Evolutionary conservation across 2,797 vertebrate species (phyloP).

Genomic region (Tauraco hartlaubi): DNA sequence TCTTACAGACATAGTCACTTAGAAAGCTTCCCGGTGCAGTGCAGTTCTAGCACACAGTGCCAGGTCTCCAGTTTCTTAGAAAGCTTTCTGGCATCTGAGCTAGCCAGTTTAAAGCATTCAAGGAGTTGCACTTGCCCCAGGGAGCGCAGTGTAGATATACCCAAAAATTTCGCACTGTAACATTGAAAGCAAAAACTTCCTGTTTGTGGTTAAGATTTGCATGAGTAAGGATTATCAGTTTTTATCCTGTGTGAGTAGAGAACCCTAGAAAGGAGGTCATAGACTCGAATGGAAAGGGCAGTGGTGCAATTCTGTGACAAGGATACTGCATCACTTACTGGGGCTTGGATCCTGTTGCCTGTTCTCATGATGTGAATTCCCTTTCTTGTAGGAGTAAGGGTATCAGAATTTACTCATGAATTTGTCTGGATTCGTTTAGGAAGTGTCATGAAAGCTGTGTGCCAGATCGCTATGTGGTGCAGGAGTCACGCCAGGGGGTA

Average conservation of each 20-base stretch:
- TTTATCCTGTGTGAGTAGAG: background rate
- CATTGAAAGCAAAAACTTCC: background rate
- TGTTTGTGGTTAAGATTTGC: background rate
- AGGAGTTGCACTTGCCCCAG: background rate
- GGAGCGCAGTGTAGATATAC: background rate
- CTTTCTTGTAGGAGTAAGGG: background rate
- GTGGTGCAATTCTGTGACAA: background rate
- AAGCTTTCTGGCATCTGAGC: slow-evolving; percentile 1
- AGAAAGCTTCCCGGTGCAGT: background rate
- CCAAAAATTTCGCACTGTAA: background rate
- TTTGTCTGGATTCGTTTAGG: slow-evolving; percentile 34
- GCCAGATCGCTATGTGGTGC: background rate
- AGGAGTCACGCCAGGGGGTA: background rate
- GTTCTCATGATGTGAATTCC: background rate
- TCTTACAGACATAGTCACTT: background rate
- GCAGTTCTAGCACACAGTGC: background rate
- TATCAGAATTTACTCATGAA: background rate
- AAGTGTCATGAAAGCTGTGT: slow-evolving; percentile 14
- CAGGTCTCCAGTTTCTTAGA: background rate
- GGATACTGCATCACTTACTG: background rate
- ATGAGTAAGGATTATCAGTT: background rate
- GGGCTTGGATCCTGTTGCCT: background rate
- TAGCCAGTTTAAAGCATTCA: background rate
- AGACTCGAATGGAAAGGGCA: accelerated
- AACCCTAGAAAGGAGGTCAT: background rate